A percentile compares a stretch with the other conserved stretches of the same genome.
Conservation (phyloP, 1,140 invertebrate species). For the Eueides isabella region DNA sequence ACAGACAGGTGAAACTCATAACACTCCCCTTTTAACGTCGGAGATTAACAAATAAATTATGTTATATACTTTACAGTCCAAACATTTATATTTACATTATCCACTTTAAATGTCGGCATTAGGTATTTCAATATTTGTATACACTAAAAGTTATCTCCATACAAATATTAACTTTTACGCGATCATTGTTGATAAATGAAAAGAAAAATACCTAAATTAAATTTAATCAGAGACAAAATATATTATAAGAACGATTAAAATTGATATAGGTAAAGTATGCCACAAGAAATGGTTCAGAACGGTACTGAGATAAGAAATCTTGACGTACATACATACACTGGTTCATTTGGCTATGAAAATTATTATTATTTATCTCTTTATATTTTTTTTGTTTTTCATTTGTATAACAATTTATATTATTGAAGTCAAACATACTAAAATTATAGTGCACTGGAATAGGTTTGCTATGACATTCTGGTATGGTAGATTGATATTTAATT, state of each 20-base stretch:
- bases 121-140: background rate
- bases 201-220: background rate
- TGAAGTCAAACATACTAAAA: no score
- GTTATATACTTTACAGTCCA: background rate
- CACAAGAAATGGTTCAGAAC: background rate
- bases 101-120: background rate
- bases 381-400: no score
- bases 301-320: background rate
- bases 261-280: background rate
- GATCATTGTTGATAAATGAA: background rate
- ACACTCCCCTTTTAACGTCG: no score
- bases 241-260: background rate
- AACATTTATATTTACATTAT: background rate
- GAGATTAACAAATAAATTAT: background rate
- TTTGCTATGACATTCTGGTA: no score
- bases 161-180: slow-evolving; percentile 1
- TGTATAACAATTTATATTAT: no score
- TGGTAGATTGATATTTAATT: no score
- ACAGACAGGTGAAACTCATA: no score
- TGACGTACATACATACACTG: slow-evolving; percentile 1
- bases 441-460: no score
- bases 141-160: background rate
- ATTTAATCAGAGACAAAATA: background rate
- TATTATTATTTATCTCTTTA: background rate
- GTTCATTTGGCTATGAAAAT: background rate